These are phyloP conservation scores for cat (Felis catus) DNA, from an alignment of 2,113 vertebrate genomes.

Conservation along the genomic window F.catus_Fca126_mat1.0 CM031420.1:58324001-58324500, in stretches of 20 bases:
- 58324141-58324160: not conserved
- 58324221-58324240: not conserved
- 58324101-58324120: constrained; percentile 11
- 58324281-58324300: not conserved
- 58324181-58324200: not conserved
- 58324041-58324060: not conserved
- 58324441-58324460: not conserved
- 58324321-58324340: not conserved
- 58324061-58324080: not conserved
- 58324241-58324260: not conserved
- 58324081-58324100: constrained; percentile 6
- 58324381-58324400: not conserved
- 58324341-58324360: not conserved
- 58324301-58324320: not conserved
- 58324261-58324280: not conserved
- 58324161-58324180: not conserved
- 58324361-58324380: not conserved
- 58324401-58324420: not conserved
- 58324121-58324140: not conserved
- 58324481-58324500: not conserved
- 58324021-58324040: not conserved
- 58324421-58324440: not conserved
- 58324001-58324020: constrained; percentile 39
- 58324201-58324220: not conserved
- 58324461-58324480: not conserved